These are phyloP conservation scores for Platycnemis pennipes DNA, from an alignment of 2,888 invertebrate genomes.

Conservation along the genomic window DNA sequence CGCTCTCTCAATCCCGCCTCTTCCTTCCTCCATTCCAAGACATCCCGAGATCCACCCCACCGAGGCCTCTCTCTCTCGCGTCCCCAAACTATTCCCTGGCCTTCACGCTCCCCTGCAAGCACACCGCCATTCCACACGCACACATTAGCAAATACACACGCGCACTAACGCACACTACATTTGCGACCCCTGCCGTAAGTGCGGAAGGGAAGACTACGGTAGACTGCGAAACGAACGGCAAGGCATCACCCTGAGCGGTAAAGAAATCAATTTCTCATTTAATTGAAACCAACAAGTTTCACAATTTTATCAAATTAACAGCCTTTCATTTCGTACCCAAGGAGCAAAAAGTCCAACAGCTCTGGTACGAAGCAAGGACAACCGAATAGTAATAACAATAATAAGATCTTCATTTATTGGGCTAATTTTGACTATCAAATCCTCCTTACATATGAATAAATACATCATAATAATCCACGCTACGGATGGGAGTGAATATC, in stretches of 20 bases:
- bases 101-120: background rate
- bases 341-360: no score
- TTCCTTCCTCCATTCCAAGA: background rate
- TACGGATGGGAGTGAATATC: no score
- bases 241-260: background rate
- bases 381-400: no score
- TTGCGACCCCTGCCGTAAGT: background rate
- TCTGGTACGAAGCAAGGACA: no score
- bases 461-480: no score
- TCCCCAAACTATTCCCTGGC: background rate
- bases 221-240: background rate
- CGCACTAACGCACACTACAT: background rate
- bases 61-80: background rate
- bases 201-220: background rate
- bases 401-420: no score
- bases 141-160: background rate
- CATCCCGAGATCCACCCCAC: background rate
- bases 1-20: background rate
- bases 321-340: no score
- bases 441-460: no score
- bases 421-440: no score
- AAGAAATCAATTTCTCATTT: background rate
- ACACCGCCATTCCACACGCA: background rate
- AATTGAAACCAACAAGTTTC: no score
- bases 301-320: no score